A percentile compares a stretch with the other conserved stretches of the same genome.
phyloP scores from a whole-genome alignment of 1,140 invertebrate species.

The Gonatopus flavifemur region DNA sequence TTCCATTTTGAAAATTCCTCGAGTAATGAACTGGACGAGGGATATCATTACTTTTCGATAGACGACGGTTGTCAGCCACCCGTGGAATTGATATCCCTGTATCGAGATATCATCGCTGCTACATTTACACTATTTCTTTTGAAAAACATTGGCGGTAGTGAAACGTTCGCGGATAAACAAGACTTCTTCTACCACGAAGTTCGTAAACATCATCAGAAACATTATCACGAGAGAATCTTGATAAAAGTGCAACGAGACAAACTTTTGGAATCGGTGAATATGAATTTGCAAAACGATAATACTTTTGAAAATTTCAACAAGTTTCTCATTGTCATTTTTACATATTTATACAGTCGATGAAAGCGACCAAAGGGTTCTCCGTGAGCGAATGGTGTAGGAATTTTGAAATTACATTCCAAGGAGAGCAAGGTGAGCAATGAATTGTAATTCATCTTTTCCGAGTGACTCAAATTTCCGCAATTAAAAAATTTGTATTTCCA shows the following conservation, averaged over 20 bases:
- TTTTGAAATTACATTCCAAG: slow-evolving; percentile 89
- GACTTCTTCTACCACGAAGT: slow-evolving; percentile 94
- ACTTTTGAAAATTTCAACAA: neutral
- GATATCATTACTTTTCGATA: slow-evolving; percentile 70
- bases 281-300: neutral
- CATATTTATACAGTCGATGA: slow-evolving; percentile 65
- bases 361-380: slow-evolving; percentile 80
- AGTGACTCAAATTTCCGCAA: neutral
- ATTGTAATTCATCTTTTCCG: neutral
- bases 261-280: slow-evolving; percentile 73
- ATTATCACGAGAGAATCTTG: slow-evolving; percentile 80
- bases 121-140: slow-evolving; percentile 89
- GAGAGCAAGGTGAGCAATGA: slow-evolving; percentile 75
- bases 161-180: slow-evolving; percentile 94
- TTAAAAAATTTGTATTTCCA: slow-evolving; percentile 43
- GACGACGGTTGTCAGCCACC: slow-evolving; percentile 90
- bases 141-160: slow-evolving; percentile 94
- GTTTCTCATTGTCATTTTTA: neutral
- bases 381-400: slow-evolving; percentile 88
- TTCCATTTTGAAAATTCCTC: slow-evolving; percentile 62
- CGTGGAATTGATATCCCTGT: slow-evolving; percentile 77
- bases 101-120: slow-evolving; percentile 88
- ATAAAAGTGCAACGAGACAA: slow-evolving; percentile 81
- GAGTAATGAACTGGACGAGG: slow-evolving; percentile 57
- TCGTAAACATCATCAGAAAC: slow-evolving; percentile 79